Evolutionary conservation across 2,797 vertebrate genomes (phyloP), one percentile per base, ranked within the genome.

Genomic region (Chelon auratus): DNA sequence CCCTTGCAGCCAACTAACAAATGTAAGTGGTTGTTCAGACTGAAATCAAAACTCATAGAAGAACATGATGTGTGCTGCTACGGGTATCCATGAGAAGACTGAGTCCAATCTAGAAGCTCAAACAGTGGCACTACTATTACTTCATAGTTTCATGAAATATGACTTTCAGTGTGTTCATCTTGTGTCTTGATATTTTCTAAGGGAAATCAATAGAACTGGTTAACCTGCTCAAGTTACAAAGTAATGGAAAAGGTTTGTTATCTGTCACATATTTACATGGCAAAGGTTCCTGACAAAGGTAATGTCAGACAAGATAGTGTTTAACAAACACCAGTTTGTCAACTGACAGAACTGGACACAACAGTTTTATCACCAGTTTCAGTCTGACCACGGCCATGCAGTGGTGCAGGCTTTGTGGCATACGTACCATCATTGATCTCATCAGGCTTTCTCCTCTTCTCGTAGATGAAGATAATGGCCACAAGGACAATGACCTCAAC

Each of bases 401-500:
- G n/a, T 3, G 7, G 0, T 53, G 60, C 18, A 62, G 1, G 24
- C 6, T 3, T 18, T 1, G n/a, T 0, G 4, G 9, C 0, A 9
- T 62, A 82, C 95, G 81, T 95, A 99, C 98, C 98, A 0, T 99
- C 98, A 0, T 68, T 94, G 76, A 96, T 63, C 43, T 99, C 97
- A 24, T 99, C 97, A 0, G 97, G 96, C 97, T 98, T 99, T 95
- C 97, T 96, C 87, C 96, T 96, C 93, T 98, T 99, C 93, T 99
- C 97, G 0, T 98, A 99, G 93, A 99, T 97, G 89, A 99, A 98
- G 93, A 99, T 99, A 87, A 99, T 94, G 3, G 96, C 95, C 89
- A 99, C 95, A 0, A 99, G 95, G 59, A 99, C 92, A 1, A 99
- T 95, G 72, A 99, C 98, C 82, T 99, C 98, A 0, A 95, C 97